phyloP scores from a whole-genome alignment of 2,797 vertebrate genomes.

The Avahi laniger region DNA sequence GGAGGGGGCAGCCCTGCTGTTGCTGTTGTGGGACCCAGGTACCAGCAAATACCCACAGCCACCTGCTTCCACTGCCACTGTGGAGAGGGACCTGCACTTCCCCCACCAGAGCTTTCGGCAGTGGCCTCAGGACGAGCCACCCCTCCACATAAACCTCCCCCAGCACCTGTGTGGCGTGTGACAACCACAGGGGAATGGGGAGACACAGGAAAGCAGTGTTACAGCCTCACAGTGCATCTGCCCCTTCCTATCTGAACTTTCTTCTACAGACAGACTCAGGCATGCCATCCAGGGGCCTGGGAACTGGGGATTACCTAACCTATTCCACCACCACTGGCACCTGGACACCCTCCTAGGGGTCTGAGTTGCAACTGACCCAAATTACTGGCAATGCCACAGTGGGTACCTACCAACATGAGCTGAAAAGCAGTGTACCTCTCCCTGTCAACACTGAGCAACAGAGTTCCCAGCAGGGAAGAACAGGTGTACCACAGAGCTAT shows the following conservation, averaged over 20 bases:
- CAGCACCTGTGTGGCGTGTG: neutral
- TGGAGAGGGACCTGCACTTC: neutral
- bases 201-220: neutral
- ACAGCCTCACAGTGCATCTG: neutral
- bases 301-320: neutral
- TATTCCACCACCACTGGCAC: neutral
- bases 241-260: neutral
- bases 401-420: neutral
- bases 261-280: neutral
- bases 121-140: neutral
- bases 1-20: neutral
- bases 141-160: too few species aligned
- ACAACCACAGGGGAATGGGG: neutral
- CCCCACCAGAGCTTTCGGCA: neutral
- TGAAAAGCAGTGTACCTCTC: neutral
- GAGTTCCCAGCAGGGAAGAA: neutral
- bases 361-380: neutral
- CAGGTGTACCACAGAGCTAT: neutral
- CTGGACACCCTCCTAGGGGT: neutral
- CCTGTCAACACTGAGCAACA: neutral
- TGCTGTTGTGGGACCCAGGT: neutral
- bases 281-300: neutral
- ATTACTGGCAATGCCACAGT: neutral
- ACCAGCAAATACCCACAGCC: neutral
- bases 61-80: neutral